Base-by-base conservation (phyloP, 2,113 vertebrate species). In the Xenus cinereus region DNA sequence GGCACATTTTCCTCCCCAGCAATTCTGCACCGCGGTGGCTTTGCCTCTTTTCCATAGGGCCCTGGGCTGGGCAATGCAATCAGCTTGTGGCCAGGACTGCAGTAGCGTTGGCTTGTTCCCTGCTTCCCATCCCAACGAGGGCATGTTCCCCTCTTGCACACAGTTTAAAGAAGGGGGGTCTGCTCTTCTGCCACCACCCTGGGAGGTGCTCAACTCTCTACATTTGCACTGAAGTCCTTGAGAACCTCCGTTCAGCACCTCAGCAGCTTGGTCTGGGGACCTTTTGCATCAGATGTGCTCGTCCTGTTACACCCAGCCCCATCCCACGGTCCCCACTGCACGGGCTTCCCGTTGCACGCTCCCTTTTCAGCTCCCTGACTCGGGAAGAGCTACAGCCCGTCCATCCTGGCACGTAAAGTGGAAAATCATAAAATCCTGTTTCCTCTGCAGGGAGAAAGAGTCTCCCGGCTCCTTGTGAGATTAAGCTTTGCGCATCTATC, bases 371-470 rank as follows among this genome's bases (percentile, higher is more conserved):
- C 54, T 74, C 68, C 67, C 15, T 2, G 9, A 54, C 76, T 37
- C 63, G 1, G 4, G 26, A 59, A n/a, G 46, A 59, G 76, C 69
- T 19, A 3, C 4, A 63, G 46, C 62, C 0, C 0, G 0, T 14
- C 86, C 50, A 2, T 26, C 48, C 72, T 6, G 51, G 59, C 67
- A 20, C 0, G 0, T 2, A 32, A n/a, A 41, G 45, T 45, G 56
- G 37, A 72, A 77, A 27, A 10, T 9, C 3, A 1, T 51, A 13
- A 69, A 91, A 43, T 54, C 72, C 50, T 1, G 7, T 50, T 83
- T 73, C 45, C 75, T 77, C 82, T 63, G 59, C 50, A 26, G 82
- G 60, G 78, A 74, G 63, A 3, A 90, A 81, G 53, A 56, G 56
- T 46, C 75, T 86, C 83, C 7, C 0, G 3, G 88, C 92, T 92